These are phyloP conservation scores for Polyodon spathula DNA, from an alignment of 2,113 vertebrate genomes.

Conservation along the genomic window DNA sequence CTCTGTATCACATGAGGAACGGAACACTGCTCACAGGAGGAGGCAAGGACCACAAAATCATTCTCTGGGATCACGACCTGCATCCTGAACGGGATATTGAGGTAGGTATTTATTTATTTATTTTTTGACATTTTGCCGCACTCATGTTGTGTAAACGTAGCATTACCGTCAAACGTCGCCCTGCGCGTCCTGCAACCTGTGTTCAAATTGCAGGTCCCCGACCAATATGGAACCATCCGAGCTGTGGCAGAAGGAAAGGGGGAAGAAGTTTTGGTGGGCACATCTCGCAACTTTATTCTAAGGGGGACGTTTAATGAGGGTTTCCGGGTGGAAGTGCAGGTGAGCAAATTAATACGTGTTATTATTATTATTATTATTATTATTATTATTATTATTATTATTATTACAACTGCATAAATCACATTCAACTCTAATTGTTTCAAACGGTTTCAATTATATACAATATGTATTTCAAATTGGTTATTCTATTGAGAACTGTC, in stretches of 20 bases:
- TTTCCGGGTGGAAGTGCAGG: conserved; percentile 90
- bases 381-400: no score
- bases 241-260: conserved; percentile 88
- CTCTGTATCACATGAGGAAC: conserved; percentile 86
- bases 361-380: no score
- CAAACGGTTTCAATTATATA: no score
- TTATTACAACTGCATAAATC: no score
- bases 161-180: no score
- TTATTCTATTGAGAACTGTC: no score
- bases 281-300: conserved; percentile 88
- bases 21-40: conserved; percentile 88
- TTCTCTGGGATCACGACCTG: conserved; percentile 90
- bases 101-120: conserved; percentile 48
- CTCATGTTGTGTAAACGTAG: no score
- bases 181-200: not conserved
- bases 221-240: conserved; percentile 89
- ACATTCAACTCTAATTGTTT: no score
- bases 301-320: conserved; percentile 89
- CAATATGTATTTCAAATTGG: no score
- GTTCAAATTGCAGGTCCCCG: conserved; percentile 67
- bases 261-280: conserved; percentile 88
- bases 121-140: no score
- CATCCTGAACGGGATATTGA: conserved; percentile 85
- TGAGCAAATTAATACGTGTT: conserved; percentile 34
- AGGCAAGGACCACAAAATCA: conserved; percentile 84